phyloP scores from a whole-genome alignment of 2,888 invertebrate species.

The Cotesia congregata region DNA sequence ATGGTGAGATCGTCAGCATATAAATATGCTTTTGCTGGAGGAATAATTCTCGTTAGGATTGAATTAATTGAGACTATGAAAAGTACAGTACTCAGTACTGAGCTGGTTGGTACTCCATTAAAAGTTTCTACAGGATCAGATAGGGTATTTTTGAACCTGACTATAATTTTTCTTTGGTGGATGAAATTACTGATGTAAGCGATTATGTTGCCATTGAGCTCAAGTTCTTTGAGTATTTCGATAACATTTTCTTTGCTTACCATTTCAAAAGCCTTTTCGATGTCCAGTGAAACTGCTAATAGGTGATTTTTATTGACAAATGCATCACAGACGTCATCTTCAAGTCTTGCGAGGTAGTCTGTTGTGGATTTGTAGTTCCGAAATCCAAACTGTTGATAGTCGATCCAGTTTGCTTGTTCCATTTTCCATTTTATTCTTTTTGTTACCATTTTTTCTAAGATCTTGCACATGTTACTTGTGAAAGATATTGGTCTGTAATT shows the following conservation, averaged over 20 bases:
- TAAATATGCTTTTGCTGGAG: too few species aligned
- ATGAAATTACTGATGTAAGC: background rate
- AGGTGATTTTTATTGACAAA: background rate
- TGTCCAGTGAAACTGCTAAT: too few species aligned
- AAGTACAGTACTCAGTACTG: too few species aligned
- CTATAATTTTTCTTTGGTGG: background rate
- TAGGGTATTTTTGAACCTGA: too few species aligned
- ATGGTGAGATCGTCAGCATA: too few species aligned
- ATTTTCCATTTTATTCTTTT: slow-evolving; percentile 22
- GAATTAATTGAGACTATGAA: too few species aligned
- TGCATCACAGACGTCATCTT: background rate
- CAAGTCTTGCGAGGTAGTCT: background rate
- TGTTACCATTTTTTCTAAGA: slow-evolving; percentile 28
- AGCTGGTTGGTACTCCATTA: too few species aligned
- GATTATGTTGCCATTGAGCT: background rate
- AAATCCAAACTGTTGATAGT: background rate
- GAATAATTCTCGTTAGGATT: too few species aligned
- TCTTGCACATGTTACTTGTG: slow-evolving; percentile 31
- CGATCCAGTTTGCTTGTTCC: slow-evolving; percentile 12
- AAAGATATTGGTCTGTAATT: slow-evolving; percentile 33
- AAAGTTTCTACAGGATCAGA: too few species aligned
- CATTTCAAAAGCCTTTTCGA: too few species aligned
- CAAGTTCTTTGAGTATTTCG: background rate
- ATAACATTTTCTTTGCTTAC: background rate
- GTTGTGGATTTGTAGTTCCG: background rate